A percentile compares a stretch with the other conserved stretches of the same genome.
phyloP scores from a whole-genome alignment of 2,797 vertebrate genomes.

The Gephyroberyx darwinii region DNA sequence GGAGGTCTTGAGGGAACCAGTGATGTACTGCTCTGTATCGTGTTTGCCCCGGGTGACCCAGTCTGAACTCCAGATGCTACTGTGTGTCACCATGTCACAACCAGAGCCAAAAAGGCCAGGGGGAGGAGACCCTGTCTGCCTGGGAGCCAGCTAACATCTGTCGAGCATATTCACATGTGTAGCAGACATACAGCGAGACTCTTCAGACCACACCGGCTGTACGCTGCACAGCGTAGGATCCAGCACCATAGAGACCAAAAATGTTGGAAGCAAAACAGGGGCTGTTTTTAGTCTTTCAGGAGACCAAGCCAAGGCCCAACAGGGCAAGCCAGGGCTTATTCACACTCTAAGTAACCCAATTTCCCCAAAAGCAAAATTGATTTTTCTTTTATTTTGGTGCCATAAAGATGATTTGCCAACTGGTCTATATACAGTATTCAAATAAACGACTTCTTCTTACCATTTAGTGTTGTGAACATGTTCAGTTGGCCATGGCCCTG shows the following conservation, averaged over 20 bases:
- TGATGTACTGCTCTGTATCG: slow-evolving; percentile 58
- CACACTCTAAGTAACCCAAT: slow-evolving; percentile 66
- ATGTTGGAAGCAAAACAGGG: slow-evolving; percentile 66
- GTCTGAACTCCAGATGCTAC: slow-evolving; percentile 82
- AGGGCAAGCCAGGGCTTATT: slow-evolving; percentile 63
- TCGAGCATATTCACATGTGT: slow-evolving; percentile 81
- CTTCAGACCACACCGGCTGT: slow-evolving; percentile 70
- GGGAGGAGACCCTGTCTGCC: slow-evolving; percentile 76
- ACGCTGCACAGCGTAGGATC: slow-evolving; percentile 42
- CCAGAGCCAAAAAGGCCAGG: slow-evolving; percentile 76
- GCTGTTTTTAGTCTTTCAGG: slow-evolving; percentile 60
- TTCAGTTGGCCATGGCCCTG: slow-evolving; percentile 48
- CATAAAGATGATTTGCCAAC: slow-evolving; percentile 63
- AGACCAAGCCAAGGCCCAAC: slow-evolving; percentile 57
- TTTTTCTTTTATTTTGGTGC: slow-evolving; percentile 56
- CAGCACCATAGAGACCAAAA: slow-evolving; percentile 62
- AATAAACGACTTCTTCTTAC: slow-evolving; percentile 64
- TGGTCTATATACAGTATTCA: slow-evolving; percentile 64
- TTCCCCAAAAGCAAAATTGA: slow-evolving; percentile 57
- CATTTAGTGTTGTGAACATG: slow-evolving; percentile 67
- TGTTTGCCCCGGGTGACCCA: slow-evolving; percentile 77
- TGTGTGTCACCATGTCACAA: slow-evolving; percentile 82
- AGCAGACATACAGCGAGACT: slow-evolving; percentile 70
- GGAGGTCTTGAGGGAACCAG: slow-evolving; percentile 50
- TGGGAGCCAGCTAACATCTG: slow-evolving; percentile 83